Conservation (phyloP, 30 jellyfish, hydroid and myxozoan genomes). For the Hydractinia echinata region DNA sequence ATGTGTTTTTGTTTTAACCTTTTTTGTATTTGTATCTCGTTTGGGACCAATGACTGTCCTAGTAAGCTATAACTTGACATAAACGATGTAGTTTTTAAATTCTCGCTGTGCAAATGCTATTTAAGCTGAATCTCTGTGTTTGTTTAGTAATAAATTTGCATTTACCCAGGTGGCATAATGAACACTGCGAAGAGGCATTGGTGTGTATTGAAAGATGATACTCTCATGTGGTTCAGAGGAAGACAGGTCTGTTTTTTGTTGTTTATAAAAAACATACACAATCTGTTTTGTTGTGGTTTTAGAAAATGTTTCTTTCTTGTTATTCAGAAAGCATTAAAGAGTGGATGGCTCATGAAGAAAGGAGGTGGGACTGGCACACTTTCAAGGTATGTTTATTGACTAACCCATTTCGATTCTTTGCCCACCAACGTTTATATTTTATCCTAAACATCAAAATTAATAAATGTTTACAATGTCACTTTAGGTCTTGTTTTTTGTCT, state of each 20-base stretch:
- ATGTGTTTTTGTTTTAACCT: no score
- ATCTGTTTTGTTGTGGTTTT: background rate
- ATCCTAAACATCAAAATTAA: no score
- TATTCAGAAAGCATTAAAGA: constrained; percentile 76
- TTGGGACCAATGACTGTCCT: no score
- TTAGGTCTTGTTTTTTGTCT: no score
- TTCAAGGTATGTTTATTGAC: constrained; percentile 57
- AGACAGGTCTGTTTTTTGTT: constrained; percentile 54
- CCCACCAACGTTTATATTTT: no score
- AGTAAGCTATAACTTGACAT: no score
- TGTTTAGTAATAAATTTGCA: background rate
- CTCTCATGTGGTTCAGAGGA: constrained; percentile 97
- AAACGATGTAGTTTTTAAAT: background rate
- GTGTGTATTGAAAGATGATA: constrained; percentile 95
- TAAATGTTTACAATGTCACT: no score
- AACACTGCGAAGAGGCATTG: constrained; percentile 83
- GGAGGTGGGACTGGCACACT: constrained; percentile 99
- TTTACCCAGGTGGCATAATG: constrained; percentile 75
- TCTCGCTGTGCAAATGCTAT: background rate
- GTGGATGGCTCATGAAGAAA: constrained; percentile 95
- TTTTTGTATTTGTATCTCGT: no score
- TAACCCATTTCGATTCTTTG: no score
- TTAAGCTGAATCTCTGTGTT: background rate
- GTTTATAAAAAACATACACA: background rate
- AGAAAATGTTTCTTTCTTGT: background rate